Evolutionary conservation across 2,113 vertebrate genomes (phyloP).

Genomic region (Paraplagusia blochii): DNA sequence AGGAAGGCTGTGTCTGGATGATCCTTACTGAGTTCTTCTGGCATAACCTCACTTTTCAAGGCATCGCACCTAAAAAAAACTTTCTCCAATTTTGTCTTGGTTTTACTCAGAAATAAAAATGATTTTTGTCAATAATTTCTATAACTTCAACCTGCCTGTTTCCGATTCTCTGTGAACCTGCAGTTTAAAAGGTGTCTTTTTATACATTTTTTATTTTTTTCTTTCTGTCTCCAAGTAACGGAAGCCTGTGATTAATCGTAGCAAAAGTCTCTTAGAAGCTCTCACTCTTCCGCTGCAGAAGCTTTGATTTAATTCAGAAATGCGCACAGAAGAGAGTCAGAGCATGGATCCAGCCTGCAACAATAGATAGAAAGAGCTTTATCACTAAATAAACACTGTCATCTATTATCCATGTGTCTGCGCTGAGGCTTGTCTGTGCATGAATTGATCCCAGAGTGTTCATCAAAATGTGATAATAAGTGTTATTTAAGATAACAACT

Average conservation of each 20-base stretch:
- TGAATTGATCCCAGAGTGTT: no score
- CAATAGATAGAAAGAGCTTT: no score
- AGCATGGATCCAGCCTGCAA: neutral
- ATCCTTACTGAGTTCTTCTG: no score
- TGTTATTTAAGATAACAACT: no score
- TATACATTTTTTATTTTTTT: no score
- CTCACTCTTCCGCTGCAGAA: neutral
- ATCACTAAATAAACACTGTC: no score
- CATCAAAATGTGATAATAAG: no score
- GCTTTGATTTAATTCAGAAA: constrained; percentile 34
- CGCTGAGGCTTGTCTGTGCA: no score
- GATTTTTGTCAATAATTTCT: no score
- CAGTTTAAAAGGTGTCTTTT: neutral
- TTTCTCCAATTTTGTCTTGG: no score
- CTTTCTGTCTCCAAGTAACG: constrained; percentile 8
- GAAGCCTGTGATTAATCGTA: constrained; percentile 32
- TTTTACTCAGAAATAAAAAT: neutral
- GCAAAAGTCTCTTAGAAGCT: constrained; percentile 1
- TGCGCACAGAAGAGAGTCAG: neutral
- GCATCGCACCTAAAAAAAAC: constrained; percentile 19
- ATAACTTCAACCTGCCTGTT: neutral
- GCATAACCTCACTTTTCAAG: constrained; percentile 2
- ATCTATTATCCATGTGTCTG: no score
- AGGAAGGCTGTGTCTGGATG: constrained; percentile 8
- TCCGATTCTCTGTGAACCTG: constrained; percentile 15